A percentile compares a stretch with the other conserved stretches of the same genome.
These are phyloP conservation scores for Protosalanx chinensis DNA, from an alignment of 2,797 vertebrate species.

Conservation along the genomic window DNA sequence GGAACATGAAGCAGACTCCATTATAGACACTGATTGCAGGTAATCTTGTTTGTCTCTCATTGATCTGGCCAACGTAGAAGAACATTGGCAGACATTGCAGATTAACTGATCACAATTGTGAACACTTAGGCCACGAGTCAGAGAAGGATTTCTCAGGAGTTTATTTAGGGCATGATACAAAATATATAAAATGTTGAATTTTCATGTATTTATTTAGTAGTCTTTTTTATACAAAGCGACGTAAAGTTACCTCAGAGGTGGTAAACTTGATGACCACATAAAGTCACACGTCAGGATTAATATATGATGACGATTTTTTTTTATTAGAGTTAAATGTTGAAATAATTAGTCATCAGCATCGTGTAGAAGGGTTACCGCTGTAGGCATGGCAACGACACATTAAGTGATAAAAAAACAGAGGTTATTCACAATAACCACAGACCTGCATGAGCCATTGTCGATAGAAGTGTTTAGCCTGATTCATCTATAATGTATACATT, in stretches of 20 bases:
- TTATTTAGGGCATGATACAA: too few relatives aligned
- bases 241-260: neutral
- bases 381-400: too few relatives aligned
- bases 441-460: neutral
- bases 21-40: conserved; percentile 2
- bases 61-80: neutral
- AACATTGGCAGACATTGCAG: neutral
- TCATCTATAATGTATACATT: neutral
- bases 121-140: too few relatives aligned
- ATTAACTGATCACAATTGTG: too few relatives aligned
- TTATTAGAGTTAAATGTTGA: too few relatives aligned
- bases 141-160: neutral
- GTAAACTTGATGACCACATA: neutral
- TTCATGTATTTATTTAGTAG: too few relatives aligned
- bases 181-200: too few relatives aligned
- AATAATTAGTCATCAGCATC: neutral
- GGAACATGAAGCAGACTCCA: neutral
- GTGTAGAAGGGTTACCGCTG: too few relatives aligned
- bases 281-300: neutral
- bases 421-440: neutral
- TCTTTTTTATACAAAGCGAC: neutral
- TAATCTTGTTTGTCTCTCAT: conserved; percentile 7
- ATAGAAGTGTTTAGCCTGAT: neutral
- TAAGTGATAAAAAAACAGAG: too few relatives aligned
- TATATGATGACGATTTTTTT: neutral